Percentiles rank a stretch among this genome's conserved stretches.
phyloP scores from a whole-genome alignment of 2,888 invertebrate species.

The Syrista parreyssii region DNA sequence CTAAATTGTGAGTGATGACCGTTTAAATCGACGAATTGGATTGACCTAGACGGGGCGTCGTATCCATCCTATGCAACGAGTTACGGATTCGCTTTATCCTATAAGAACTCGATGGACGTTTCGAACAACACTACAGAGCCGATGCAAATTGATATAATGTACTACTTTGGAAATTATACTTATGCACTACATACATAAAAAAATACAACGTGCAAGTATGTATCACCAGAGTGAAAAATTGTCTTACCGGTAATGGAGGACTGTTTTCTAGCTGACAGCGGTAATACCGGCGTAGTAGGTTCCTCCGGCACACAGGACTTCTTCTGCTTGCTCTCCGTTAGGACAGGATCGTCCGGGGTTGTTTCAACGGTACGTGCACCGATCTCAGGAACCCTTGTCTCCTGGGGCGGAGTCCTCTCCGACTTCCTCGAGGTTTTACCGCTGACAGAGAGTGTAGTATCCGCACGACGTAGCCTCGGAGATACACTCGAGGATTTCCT shows the following conservation, averaged over 20 bases:
- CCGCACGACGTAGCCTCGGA: conserved; percentile 10
- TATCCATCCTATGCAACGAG: neutral
- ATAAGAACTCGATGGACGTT: neutral
- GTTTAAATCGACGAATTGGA: conserved; percentile 34
- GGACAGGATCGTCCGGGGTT: conserved; percentile 35
- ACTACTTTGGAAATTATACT: conserved; percentile 5
- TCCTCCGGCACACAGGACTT: conserved; percentile 36
- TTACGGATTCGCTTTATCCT: neutral
- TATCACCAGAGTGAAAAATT: neutral
- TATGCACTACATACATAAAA: neutral
- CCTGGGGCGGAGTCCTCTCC: conserved; percentile 60
- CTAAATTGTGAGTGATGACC: conserved; percentile 21
- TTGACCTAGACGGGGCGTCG: conserved; percentile 37
- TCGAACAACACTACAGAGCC: neutral
- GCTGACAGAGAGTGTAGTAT: conserved; percentile 12
- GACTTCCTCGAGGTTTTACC: conserved; percentile 27
- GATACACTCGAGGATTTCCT: conserved; percentile 31
- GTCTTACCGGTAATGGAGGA: conserved; percentile 55
- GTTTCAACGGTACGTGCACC: conserved; percentile 33
- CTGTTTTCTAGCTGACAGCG: conserved; percentile 51
- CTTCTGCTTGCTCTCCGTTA: conserved; percentile 36
- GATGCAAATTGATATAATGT: neutral
- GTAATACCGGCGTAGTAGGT: conserved; percentile 52
- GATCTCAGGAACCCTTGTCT: conserved; percentile 53
- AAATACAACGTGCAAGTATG: neutral